Evolutionary conservation across 2,888 invertebrate genomes (phyloP).

Genomic region (Octodonta nipae): DNA sequence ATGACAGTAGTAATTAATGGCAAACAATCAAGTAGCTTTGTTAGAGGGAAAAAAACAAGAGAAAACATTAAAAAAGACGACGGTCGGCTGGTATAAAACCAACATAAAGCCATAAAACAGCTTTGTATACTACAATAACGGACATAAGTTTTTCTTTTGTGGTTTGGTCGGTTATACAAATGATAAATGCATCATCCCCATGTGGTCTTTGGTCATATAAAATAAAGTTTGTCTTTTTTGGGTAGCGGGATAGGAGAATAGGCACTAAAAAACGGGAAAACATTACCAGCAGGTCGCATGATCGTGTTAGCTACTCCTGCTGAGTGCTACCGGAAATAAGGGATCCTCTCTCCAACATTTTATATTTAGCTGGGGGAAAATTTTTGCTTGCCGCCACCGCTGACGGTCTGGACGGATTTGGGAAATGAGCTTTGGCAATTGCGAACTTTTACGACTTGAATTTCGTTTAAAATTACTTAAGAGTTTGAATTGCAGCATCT

Average conservation of each 20-base stretch:
- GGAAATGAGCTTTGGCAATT: too few species aligned
- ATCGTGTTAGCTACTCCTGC: slow-evolving; percentile 35
- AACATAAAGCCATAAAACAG: neutral
- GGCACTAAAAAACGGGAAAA: slow-evolving; percentile 28
- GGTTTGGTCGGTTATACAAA: slow-evolving; percentile 4
- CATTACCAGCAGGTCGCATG: slow-evolving; percentile 38
- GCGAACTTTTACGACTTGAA: too few species aligned
- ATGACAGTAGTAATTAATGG: too few species aligned
- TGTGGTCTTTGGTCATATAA: slow-evolving; percentile 1
- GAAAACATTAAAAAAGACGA: neutral
- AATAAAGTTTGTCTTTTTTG: slow-evolving; percentile 5
- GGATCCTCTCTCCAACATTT: too few species aligned
- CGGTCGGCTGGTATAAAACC: slow-evolving; percentile 1
- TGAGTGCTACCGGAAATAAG: slow-evolving; percentile 29
- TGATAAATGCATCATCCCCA: slow-evolving; percentile 2
- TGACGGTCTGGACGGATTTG: too few species aligned
- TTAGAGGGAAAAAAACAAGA: neutral
- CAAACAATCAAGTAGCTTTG: too few species aligned
- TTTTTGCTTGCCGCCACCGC: too few species aligned
- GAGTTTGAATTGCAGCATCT: too few species aligned
- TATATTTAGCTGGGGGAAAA: too few species aligned
- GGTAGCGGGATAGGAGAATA: slow-evolving; percentile 2
- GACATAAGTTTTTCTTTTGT: slow-evolving; percentile 26
- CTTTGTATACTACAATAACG: slow-evolving; percentile 16
- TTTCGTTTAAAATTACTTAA: too few species aligned